Base-by-base conservation (phyloP, 2,797 vertebrate genomes). In the Jordanella pulchra region DNA sequence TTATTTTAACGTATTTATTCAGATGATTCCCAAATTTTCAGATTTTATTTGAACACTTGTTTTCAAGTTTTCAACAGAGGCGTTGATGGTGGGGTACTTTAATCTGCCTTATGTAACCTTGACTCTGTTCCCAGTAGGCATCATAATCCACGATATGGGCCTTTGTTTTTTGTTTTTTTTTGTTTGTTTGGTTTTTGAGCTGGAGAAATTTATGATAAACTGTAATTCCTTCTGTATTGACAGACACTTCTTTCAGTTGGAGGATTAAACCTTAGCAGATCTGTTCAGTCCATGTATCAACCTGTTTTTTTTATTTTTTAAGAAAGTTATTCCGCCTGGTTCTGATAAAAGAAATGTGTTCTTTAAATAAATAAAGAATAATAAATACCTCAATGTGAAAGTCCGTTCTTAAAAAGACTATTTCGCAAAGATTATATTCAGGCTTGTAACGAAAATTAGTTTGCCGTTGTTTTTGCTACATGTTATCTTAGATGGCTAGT, bases 41-140 rank as follows among this genome's bases (percentile, higher is more conserved):
- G 48, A 65, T 56, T 67, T 28, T 60, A 35, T 74, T 25, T 60
- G 7, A 67, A 25, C 67, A 55, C 65, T 25, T 72, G 61, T 72
- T 27, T 30, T 64, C 54, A 39, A 69, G 23, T 72, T 32, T 79
- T 65, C 76, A 77, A 55, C 17, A 1, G 71, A 73, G 60, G 73
- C 86, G 80, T 71, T 42, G 69, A 77, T 78, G 67, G 60, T 80
- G 79, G 53, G 60, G 55, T 67, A 79, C 60, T 71, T 47, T 91
- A 88, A 92, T 88, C 87, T 80, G 71, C 72, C 21, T 89, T 92
- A 91, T 68, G 67, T 90, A 92, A 92, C 87, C 71, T 72, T 30
- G 65, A 70, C 73, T 18, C 66, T 47, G 60, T 82, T 83, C 81
- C 76, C 73, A 83, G 35, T 69, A 48, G 71, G 54, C 45, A 84